Percentiles rank a stretch among this genome's conserved stretches.
These are phyloP conservation scores for Characodon lateralis DNA, from an alignment of 2,797 vertebrate species.

Conservation along the genomic window DNA sequence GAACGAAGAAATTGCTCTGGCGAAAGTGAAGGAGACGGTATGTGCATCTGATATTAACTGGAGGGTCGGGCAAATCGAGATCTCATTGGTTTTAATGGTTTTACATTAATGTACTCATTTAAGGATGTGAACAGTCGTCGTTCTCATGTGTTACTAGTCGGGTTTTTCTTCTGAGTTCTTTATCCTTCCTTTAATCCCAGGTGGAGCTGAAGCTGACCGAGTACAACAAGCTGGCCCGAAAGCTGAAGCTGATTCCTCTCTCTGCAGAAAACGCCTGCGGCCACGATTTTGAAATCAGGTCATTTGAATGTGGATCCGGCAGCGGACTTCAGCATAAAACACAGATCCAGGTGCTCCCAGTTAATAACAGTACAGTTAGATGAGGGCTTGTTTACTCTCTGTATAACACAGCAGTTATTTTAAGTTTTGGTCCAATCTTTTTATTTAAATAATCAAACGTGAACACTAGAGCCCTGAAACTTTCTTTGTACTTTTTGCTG, in stretches of 20 bases:
- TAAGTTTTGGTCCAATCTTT: neutral
- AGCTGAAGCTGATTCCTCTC: conserved; percentile 91
- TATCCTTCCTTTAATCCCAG: conserved; percentile 64
- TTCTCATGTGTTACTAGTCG: neutral
- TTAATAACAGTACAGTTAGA: neutral
- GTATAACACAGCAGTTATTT: neutral
- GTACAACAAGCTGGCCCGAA: conserved; percentile 92
- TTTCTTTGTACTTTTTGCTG: neutral
- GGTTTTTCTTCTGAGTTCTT: neutral
- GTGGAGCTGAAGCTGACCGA: conserved; percentile 86
- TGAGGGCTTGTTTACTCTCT: neutral
- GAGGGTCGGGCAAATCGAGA: neutral
- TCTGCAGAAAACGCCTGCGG: conserved; percentile 91
- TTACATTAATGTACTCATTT: neutral
- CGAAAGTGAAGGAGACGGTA: conserved; percentile 88
- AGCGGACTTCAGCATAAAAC: conserved; percentile 84
- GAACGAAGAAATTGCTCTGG: conserved; percentile 91
- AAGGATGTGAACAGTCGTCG: neutral
- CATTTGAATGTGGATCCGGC: conserved; percentile 79
- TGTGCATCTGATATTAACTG: conserved; percentile 55
- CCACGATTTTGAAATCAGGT: conserved; percentile 89
- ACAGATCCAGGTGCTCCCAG: conserved; percentile 85
- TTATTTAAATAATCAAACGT: neutral
- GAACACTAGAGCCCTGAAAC: neutral
- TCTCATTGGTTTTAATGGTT: neutral